Evolutionary conservation across 2,888 invertebrate genomes (phyloP).

Genomic region (Phaonia tiefii): DNA sequence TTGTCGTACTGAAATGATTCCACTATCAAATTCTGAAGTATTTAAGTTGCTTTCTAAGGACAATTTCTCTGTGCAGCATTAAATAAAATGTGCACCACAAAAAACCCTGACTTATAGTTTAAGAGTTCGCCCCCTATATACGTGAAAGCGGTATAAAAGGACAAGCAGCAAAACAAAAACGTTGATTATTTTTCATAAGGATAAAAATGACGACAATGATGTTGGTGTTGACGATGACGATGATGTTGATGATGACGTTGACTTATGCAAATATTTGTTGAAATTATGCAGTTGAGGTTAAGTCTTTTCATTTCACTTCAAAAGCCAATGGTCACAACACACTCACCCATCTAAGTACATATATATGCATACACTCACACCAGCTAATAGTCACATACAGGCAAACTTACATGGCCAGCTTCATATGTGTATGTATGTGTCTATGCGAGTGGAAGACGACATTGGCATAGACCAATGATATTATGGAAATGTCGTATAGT

Average conservation of each 20-base stretch:
- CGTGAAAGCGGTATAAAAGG: neutral
- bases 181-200: slow-evolving; percentile 57
- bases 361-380: slow-evolving; percentile 58
- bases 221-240: slow-evolving; percentile 39
- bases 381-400: slow-evolving; percentile 39
- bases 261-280: slow-evolving; percentile 78
- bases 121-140: too few species aligned
- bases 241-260: slow-evolving; percentile 42
- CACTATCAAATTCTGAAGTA: too few species aligned
- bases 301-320: slow-evolving; percentile 70
- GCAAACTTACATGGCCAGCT: slow-evolving; percentile 24
- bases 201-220: slow-evolving; percentile 45
- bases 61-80: too few species aligned
- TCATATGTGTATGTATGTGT: neutral
- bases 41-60: too few species aligned
- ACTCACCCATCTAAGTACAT: too few species aligned
- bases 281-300: slow-evolving; percentile 79
- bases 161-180: neutral
- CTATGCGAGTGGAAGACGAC: neutral
- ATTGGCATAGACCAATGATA: slow-evolving; percentile 30
- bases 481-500: slow-evolving; percentile 28
- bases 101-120: too few species aligned
- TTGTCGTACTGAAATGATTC: too few species aligned
- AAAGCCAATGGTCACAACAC: slow-evolving; percentile 42
- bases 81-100: too few species aligned